These are phyloP conservation scores for Baryphthengus martii DNA, from an alignment of 2,113 vertebrate species.

Conservation along the genomic window DNA sequence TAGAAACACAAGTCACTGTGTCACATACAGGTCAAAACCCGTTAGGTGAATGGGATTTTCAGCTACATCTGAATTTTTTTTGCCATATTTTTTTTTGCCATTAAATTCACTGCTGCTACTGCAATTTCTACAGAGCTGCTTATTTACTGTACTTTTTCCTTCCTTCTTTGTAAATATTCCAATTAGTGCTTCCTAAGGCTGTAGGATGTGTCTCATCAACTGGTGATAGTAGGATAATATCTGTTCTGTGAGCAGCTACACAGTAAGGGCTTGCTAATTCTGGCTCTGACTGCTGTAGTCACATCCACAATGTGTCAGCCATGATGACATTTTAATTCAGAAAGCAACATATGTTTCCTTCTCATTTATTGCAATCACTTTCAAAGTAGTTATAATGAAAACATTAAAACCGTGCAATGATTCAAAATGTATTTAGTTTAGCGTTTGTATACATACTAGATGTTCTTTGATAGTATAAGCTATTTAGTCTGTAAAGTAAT, in stretches of 20 bases:
- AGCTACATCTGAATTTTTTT: not conserved
- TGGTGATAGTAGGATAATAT: slow-evolving; percentile 50
- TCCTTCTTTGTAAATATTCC: slow-evolving; percentile 49
- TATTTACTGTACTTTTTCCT: slow-evolving; percentile 38
- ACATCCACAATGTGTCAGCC: slow-evolving; percentile 53
- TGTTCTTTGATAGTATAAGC: not conserved
- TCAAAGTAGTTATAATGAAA: slow-evolving; percentile 43
- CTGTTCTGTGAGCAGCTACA: slow-evolving; percentile 49
- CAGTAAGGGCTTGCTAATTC: slow-evolving; percentile 55
- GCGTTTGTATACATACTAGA: slow-evolving; percentile 5
- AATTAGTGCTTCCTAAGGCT: slow-evolving; percentile 52
- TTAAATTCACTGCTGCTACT: not conserved
- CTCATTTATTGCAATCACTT: slow-evolving; percentile 52
- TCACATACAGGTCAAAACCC: not conserved
- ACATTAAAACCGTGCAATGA: slow-evolving; percentile 48
- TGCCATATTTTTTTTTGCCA: not conserved
- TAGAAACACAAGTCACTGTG: not conserved
- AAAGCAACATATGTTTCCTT: slow-evolving; percentile 55
- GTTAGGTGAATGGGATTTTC: not conserved
- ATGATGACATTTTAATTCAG: slow-evolving; percentile 64
- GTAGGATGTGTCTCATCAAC: slow-evolving; percentile 50
- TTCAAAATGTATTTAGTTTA: slow-evolving; percentile 44
- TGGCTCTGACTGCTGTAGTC: slow-evolving; percentile 46
- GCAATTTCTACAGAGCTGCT: not conserved
- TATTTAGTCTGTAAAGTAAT: slow-evolving; percentile 1